These are phyloP conservation scores for Pachyuromys duprasi DNA, from an alignment of 2,797 vertebrate species.

Conservation along the genomic window DNA sequence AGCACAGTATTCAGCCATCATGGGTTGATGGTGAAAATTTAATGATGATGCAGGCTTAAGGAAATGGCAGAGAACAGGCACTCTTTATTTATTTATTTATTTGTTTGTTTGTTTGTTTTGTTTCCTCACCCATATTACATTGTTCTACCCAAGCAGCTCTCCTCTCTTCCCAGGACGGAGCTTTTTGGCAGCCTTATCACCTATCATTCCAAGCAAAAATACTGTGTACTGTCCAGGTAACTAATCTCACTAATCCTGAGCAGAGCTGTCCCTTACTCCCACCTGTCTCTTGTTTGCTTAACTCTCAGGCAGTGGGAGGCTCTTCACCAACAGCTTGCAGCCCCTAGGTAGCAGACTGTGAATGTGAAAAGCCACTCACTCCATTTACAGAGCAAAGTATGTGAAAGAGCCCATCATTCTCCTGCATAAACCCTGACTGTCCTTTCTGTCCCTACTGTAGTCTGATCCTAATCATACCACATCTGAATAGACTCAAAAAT, in stretches of 20 bases:
- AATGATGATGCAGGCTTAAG: not conserved
- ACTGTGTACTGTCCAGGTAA: not conserved
- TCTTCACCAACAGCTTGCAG: not conserved
- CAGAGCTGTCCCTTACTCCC: not conserved
- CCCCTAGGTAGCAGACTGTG: not conserved
- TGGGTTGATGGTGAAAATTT: not conserved
- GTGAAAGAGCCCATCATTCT: not conserved
- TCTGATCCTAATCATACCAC: not conserved
- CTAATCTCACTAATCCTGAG: not conserved
- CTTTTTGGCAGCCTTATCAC: not conserved
- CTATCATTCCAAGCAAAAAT: conserved; percentile 23
- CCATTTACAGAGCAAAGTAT: not conserved
- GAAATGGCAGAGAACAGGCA: not conserved
- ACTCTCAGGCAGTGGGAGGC: not conserved
- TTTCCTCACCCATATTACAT: not conserved
- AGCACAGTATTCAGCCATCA: not conserved
- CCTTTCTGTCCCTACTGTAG: not conserved
- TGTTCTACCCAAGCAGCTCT: not conserved
- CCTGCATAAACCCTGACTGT: not conserved
- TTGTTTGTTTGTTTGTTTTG: no score
- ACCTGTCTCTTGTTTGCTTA: not conserved
- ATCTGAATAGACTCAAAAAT: not conserved
- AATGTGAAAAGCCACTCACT: not conserved
- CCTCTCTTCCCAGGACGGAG: not conserved
- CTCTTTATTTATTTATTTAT: no score